A percentile compares a stretch with the other conserved stretches of the same genome.
Conservation (phyloP, 2,113 vertebrate genomes). For the Dunckerocampus dactyliophorus region DNA sequence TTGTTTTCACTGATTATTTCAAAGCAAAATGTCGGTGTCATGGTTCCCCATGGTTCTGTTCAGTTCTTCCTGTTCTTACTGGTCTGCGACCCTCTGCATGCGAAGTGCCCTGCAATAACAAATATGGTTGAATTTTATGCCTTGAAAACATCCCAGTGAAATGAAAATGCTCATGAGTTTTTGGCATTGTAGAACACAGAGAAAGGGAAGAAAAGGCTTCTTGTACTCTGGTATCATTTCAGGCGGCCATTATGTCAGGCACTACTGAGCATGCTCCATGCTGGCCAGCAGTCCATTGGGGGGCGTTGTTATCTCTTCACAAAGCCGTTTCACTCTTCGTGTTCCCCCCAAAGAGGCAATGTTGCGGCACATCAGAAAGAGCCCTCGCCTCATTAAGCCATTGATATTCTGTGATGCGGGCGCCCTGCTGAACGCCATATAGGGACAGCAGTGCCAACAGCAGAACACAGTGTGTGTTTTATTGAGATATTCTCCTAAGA, state of each 20-base stretch:
- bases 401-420: conserved; percentile 69
- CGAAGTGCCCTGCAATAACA: too few species aligned
- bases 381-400: conserved; percentile 73
- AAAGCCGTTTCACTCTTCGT: conserved; percentile 58
- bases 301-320: conserved; percentile 69
- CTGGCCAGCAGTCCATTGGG: conserved; percentile 59
- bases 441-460: conserved; percentile 53
- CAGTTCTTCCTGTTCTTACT: too few species aligned
- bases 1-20: too few species aligned
- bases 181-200: conserved; percentile 4
- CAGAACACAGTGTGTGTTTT: conserved; percentile 65
- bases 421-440: conserved; percentile 64
- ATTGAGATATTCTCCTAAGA: conserved; percentile 55
- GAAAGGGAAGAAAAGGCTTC: conserved; percentile 4
- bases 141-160: conserved; percentile 1
- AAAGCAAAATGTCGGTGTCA: too few species aligned
- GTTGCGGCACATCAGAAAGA: conserved; percentile 71
- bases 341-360: conserved; percentile 71
- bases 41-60: too few species aligned
- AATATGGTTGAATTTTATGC: neutral
- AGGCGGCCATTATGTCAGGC: conserved; percentile 50
- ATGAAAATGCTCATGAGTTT: conserved; percentile 17
- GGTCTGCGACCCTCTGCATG: too few species aligned
- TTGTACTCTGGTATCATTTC: conserved; percentile 44
- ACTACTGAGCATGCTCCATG: conserved; percentile 63